Evolutionary conservation across 2,113 vertebrate genomes (phyloP).

Genomic region (Neotoma lepida): DNA sequence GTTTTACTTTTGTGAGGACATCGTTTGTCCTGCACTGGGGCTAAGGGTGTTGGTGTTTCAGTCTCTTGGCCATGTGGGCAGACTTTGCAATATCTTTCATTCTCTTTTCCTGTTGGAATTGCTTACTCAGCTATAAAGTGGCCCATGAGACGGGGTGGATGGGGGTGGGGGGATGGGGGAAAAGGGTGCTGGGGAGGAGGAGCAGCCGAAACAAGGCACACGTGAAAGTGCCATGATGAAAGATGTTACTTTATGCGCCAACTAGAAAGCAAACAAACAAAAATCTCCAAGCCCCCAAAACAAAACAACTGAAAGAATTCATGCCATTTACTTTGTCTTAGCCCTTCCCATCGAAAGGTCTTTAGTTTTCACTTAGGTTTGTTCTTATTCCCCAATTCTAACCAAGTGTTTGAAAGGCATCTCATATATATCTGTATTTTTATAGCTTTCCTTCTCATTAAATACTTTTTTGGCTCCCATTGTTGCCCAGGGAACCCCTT

Average conservation of each 20-base stretch:
- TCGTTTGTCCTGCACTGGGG: neutral
- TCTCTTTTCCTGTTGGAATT: slow-evolving; percentile 5
- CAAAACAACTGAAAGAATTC: no score
- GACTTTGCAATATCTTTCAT: slow-evolving; percentile 8
- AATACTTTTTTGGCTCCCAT: neutral
- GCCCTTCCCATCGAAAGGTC: neutral
- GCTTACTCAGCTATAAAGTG: neutral
- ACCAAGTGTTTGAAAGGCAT: neutral
- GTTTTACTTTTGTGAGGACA: neutral
- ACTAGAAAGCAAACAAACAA: neutral
- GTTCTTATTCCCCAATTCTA: neutral
- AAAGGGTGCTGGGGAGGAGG: neutral
- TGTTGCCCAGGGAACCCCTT: neutral
- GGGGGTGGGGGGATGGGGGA: neutral
- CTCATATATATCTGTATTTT: neutral
- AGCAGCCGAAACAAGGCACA: neutral
- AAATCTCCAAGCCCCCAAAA: neutral
- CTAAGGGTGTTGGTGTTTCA: neutral
- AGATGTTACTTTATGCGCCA: neutral
- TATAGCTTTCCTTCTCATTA: neutral
- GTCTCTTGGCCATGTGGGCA: neutral
- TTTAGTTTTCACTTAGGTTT: slow-evolving; percentile 15
- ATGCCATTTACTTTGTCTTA: neutral
- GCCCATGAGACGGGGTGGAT: neutral
- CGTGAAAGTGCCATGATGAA: neutral